Evolutionary conservation across 2,888 invertebrate species (phyloP), one percentile per base, ranked within the genome.

Genomic region (Athalia cordata): DNA sequence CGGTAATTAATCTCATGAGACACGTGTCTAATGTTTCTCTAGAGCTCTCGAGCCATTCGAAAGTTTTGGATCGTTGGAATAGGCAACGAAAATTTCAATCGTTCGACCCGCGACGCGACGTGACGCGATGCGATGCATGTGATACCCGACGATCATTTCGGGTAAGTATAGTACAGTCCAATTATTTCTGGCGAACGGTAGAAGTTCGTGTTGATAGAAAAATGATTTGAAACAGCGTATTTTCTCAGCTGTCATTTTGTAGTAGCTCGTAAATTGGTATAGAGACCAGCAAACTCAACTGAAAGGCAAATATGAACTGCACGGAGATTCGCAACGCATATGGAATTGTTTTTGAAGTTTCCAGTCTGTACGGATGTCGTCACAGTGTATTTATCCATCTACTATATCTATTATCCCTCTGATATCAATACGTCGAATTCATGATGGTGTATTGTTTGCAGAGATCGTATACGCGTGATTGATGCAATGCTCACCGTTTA

Each of bases 1-100:
- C 62, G 75, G 75, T 62, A 64, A 75, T 75, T 75, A 75, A 75
- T 75, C 75, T 62, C 75, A 7, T n/a, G 50, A 75, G 75, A 75
- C 75, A 62, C 75, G 75, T 50, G 75, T 75, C 75, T 75, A 15
- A 62, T 75, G 62, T 50, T 75, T 50, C 64, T 49, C 62, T 13
- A 75, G 52, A 75, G 29, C 64, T 75, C 43, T 50, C 29, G 7
- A 59, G 64, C 62, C 13, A 57, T 75, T 62, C 43, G 50, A 62
- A 75, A 62, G 75, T 75, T 75, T 75, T 61, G 45, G 47, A 59
- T 3, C 45, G 50, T 57, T 11, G 47, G 43, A 72, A 45, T 61
- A 72, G 8, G 7, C 59, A 9, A 5, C 6, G 45, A 15, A 72
- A 72, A 72, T 57, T 72, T 57, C 72, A 59, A 61, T 59, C 43